phyloP scores from a whole-genome alignment of 2,113 vertebrate species.

The Cromileptes altivelis region DNA sequence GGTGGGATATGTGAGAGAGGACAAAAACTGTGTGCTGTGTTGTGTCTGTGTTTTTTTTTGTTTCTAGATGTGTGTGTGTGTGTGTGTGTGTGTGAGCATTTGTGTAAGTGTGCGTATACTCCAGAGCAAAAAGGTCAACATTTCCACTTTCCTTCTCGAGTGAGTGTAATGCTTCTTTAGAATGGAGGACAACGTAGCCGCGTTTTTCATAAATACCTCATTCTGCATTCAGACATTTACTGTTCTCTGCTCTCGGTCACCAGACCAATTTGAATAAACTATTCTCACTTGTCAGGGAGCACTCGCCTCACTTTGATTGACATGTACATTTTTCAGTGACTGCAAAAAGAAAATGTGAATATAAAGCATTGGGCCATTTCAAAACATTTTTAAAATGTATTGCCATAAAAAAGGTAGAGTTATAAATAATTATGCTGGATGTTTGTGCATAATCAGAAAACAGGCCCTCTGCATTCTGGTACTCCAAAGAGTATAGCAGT shows the following conservation, averaged over 20 bases:
- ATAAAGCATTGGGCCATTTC: constrained; percentile 26
- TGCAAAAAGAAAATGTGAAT: constrained; percentile 59
- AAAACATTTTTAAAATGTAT: constrained; percentile 11
- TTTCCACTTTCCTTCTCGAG: constrained; percentile 90
- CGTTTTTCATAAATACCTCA: constrained; percentile 88
- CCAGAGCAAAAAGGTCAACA: constrained; percentile 94
- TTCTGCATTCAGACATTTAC: constrained; percentile 92
- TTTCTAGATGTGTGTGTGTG: constrained; percentile 31
- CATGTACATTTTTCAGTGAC: constrained; percentile 78
- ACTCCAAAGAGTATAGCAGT: not conserved
- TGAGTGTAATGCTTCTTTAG: constrained; percentile 91
- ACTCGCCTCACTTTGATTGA: constrained; percentile 90
- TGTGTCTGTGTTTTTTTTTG: constrained; percentile 42
- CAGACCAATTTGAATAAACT: constrained; percentile 89
- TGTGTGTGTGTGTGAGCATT: constrained; percentile 30
- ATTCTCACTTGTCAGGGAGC: constrained; percentile 88
- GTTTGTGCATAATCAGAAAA: constrained; percentile 10
- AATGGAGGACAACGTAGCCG: constrained; percentile 90
- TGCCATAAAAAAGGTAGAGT: not conserved
- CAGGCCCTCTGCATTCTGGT: not conserved
- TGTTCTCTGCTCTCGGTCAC: constrained; percentile 83
- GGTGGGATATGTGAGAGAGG: constrained; percentile 83
- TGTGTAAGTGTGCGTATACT: constrained; percentile 50
- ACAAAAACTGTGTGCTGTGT: constrained; percentile 76
- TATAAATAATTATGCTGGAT: constrained; percentile 9